Evolutionary conservation across 2,888 invertebrate species (phyloP).

Genomic region (Polyploca ridens): DNA sequence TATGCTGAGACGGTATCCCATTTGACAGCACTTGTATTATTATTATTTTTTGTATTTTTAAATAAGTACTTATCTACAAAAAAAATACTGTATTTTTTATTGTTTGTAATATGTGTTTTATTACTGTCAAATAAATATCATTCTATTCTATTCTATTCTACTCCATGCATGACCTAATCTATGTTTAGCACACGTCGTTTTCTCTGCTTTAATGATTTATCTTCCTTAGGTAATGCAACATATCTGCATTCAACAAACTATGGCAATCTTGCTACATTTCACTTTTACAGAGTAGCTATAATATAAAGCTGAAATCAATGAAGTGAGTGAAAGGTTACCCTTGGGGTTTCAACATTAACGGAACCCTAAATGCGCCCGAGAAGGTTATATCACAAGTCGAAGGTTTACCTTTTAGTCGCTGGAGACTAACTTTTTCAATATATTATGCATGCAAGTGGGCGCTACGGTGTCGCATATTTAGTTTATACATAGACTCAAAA

Average conservation of each 20-base stretch:
- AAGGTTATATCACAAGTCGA: not conserved
- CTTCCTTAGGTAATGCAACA: not conserved
- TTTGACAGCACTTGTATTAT: too few species aligned
- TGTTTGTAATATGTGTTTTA: too few species aligned
- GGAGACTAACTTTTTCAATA: not conserved
- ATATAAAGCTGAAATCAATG: not conserved
- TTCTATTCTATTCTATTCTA: too few species aligned
- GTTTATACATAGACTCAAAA: not conserved
- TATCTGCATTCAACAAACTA: not conserved
- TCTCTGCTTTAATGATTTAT: not conserved
- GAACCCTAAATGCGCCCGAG: not conserved
- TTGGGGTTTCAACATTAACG: not conserved
- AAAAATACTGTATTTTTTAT: too few species aligned
- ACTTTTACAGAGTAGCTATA: too few species aligned
- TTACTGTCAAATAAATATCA: too few species aligned
- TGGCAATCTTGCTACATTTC: not conserved
- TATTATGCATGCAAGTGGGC: conserved; percentile 8
- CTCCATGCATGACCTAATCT: too few species aligned
- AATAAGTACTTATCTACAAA: too few species aligned
- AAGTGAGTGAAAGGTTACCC: not conserved
- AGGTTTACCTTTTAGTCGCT: conserved; percentile 3
- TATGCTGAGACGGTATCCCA: too few species aligned
- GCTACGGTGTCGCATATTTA: not conserved
- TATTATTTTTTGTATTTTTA: too few species aligned
- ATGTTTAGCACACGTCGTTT: not conserved